These are phyloP conservation scores for Lepidothrix coronata DNA, from an alignment of 2,113 vertebrate species.

Conservation along the genomic window DNA sequence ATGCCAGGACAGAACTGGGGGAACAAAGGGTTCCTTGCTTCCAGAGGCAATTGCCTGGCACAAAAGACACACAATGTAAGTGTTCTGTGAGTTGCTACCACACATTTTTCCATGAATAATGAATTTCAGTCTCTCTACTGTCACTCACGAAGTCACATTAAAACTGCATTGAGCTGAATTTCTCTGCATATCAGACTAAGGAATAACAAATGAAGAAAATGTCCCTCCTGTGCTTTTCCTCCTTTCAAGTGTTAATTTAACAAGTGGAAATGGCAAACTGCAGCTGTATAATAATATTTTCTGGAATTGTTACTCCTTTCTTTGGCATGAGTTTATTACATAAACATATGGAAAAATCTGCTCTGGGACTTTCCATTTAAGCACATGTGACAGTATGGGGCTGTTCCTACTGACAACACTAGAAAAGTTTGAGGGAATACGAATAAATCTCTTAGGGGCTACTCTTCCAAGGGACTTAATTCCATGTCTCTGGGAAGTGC, in stretches of 20 bases:
- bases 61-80: neutral
- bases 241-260: neutral
- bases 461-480: neutral
- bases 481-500: neutral
- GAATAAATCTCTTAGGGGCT: neutral
- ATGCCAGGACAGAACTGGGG: rapidly evolving
- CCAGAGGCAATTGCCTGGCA: neutral
- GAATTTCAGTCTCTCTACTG: neutral
- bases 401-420: neutral
- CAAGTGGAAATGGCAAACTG: neutral
- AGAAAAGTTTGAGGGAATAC: neutral
- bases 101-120: neutral
- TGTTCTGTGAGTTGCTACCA: neutral
- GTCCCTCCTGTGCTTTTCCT: neutral
- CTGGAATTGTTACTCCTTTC: neutral
- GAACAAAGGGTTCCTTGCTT: neutral
- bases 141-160: neutral
- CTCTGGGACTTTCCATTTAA: neutral
- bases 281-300: neutral
- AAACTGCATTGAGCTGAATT: neutral
- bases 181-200: neutral
- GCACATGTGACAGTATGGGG: neutral
- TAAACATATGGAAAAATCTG: neutral
- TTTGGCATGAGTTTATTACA: neutral
- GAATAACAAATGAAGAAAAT: neutral